Base-by-base conservation (phyloP, 2,888 invertebrate species). In the Dicycla oo region DNA sequence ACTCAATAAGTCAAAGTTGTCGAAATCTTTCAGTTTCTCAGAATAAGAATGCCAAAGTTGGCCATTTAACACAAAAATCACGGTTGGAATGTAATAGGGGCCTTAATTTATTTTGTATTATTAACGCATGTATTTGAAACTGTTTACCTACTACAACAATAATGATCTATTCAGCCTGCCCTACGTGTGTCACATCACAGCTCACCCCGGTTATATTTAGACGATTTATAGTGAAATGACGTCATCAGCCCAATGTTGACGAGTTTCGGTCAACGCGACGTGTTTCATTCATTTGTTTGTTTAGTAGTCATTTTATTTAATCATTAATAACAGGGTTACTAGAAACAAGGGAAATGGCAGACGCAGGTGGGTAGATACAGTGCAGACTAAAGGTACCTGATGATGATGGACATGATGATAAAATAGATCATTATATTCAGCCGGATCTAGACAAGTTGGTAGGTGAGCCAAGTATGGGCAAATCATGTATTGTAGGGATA, bases 141-240 rank as follows among this genome's bases (percentile, higher is more conserved):
- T 70, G 26, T 54, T 79, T 61, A 79, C n/a, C n/a, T 56, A 56
- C 62, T 23, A 58, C 26, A 74, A 75, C n/a, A 40, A 57, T 72
- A 72, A 62, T 51, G 1, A 53, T 40, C 23, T 53, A 66, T 66
- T 75, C 47, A 40, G 47, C 6, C n/a, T 58, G 51, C 7, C 45
- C 60, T 34, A 63, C 38, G 82, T n/a, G 56, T 69, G 63, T 64
- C 79, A 69, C 72, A 49, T 43, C 83, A 51, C 68, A 57, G 54
- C 74, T 82, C 79, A 72, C 72, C 66, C 79, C 63, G 60, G 83
- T 82, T 79, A 83, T 83, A 74, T 83, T 72, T 83, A 83, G 86
- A 78, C 67, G 38, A 26, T 61, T 85, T 74, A 85, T 83, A 83
- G 72, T 66, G 73, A 75, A 73, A 67, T 60, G 43, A 83, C 83